Conservation (phyloP, 2,888 invertebrate species). For the Ceratothoa steindachneri region DNA sequence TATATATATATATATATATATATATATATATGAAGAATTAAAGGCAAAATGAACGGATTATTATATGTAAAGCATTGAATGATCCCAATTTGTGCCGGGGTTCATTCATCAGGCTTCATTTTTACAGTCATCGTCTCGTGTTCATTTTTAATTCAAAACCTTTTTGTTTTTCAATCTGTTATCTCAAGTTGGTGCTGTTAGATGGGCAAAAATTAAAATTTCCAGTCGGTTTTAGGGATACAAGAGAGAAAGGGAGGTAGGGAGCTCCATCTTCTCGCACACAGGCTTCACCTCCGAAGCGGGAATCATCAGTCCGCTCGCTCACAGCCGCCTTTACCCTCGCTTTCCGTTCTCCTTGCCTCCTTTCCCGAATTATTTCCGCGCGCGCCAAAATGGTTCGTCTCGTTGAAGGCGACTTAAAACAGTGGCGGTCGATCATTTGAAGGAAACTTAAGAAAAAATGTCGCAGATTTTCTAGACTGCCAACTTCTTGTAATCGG, state of each 20-base stretch:
- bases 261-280: too few species aligned
- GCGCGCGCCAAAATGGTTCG: not conserved
- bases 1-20: not conserved
- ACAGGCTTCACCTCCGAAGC: too few species aligned
- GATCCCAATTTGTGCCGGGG: not conserved
- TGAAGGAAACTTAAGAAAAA: conserved; percentile 5
- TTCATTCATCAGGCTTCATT: not conserved
- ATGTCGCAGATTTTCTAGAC: conserved; percentile 10
- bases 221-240: not conserved
- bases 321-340: too few species aligned
- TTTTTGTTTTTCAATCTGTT: conserved; percentile 2
- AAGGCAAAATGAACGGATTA: not conserved
- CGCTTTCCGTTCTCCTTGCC: not conserved
- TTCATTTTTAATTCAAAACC: conserved; percentile 7
- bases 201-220: conserved; percentile 2
- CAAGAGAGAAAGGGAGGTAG: too few species aligned
- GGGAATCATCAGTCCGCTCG: too few species aligned
- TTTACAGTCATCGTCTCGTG: not conserved
- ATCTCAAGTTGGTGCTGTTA: not conserved
- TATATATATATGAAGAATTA: not conserved
- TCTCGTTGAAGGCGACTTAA: not conserved
- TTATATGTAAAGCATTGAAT: not conserved
- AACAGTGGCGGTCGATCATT: conserved; percentile 5
- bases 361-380: not conserved
- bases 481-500: conserved; percentile 32